Percentiles rank a stretch among this genome's conserved stretches.
These are phyloP conservation scores for Gastrophryne carolinensis DNA, from an alignment of 2,797 vertebrate genomes.

Conservation along the genomic window DNA sequence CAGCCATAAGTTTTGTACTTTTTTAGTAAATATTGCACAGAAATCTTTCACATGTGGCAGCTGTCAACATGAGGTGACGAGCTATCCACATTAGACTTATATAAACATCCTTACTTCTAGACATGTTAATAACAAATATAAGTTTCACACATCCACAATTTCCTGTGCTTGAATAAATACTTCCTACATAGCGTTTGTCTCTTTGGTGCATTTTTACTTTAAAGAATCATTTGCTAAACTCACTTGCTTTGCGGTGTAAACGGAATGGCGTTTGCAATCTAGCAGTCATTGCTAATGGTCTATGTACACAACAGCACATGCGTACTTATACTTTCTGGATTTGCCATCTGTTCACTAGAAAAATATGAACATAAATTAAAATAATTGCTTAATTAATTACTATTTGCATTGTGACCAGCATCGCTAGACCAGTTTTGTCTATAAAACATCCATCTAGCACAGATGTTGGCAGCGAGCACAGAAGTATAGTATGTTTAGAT, in stretches of 20 bases:
- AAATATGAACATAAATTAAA: conserved; percentile 54
- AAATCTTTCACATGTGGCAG: too few relatives aligned
- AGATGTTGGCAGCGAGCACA: conserved; percentile 44
- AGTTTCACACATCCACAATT: too few relatives aligned
- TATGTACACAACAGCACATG: conserved; percentile 40
- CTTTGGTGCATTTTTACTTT: background rate
- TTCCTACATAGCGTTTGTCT: background rate
- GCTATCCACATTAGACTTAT: too few relatives aligned
- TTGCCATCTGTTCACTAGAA: conserved; percentile 49
- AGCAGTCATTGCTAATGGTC: conserved; percentile 40
- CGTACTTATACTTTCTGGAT: conserved; percentile 37
- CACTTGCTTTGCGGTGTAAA: background rate
- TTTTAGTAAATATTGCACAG: too few relatives aligned
- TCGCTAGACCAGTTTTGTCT: conserved; percentile 49
- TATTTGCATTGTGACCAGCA: conserved; percentile 53
- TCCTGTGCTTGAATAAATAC: too few relatives aligned
- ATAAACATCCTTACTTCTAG: too few relatives aligned
- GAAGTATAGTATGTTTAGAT: conserved; percentile 21
- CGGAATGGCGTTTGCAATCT: conserved; percentile 24
- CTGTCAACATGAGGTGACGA: too few relatives aligned
- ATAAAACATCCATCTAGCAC: conserved; percentile 47
- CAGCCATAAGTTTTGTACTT: too few relatives aligned
- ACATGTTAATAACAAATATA: too few relatives aligned
- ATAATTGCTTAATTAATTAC: conserved; percentile 53
- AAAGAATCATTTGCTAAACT: background rate